Base-by-base conservation (phyloP, 2,797 vertebrate genomes). In the Notolabrus celidotus region DNA sequence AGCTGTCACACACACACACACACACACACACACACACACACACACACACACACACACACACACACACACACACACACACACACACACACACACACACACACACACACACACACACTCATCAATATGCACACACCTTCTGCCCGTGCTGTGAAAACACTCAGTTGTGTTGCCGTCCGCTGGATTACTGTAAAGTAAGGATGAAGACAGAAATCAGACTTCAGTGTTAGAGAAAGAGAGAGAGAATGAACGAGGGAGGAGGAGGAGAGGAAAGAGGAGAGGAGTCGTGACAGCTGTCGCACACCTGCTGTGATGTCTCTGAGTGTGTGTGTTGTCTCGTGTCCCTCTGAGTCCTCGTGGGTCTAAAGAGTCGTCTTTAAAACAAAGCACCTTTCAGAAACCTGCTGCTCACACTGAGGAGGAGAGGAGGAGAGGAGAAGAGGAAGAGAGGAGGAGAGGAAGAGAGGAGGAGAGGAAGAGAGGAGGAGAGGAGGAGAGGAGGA, bases 31-130 rank as follows among this genome's bases (percentile, higher is more conserved):
- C 68, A 58, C 43, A 49, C 38, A 58, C 51, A 57, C 41, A 42
- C 39, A 46, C 38, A 29, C 46, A 63, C 57, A 38, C 34, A 27
- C 15, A 29, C 38, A 27, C 36, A 4, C 4, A 12, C 36, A n/a
- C n/a, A n/a, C n/a, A n/a, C n/a, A n/a, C n/a, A n/a, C n/a, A n/a
- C n/a, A n/a, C n/a, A n/a, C n/a, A n/a, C n/a, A n/a, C n/a, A n/a
- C n/a, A n/a, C n/a, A n/a, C n/a, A n/a, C 36, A 23, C 6, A 11
- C 2, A 45, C 39, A 33, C 60, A 52, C 54, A 58, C 41, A 52
- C 52, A 54, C n/a, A 55, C 67, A 53, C 46, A 52, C 55, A 65
- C 72, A 46, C 69, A 56, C 60, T 72, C 74, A 71, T 62, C 45
- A 69, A 80, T 69, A 67, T 58, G 56, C 66, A 79, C 70, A 59